phyloP scores from a whole-genome alignment of 2,113 vertebrate species.

The Otus sunia region DNA sequence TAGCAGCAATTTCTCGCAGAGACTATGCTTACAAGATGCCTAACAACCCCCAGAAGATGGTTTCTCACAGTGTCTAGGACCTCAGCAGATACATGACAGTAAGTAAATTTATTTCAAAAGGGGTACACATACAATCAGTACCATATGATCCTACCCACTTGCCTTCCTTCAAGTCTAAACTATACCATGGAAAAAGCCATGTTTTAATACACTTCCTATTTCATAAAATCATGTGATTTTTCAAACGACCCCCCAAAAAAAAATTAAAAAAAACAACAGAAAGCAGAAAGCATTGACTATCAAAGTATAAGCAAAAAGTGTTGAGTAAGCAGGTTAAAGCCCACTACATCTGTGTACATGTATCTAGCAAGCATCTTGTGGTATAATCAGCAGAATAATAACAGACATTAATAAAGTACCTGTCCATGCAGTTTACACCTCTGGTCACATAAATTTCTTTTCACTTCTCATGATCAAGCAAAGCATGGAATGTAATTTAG shows the following conservation, averaged over 20 bases:
- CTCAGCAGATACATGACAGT: background rate
- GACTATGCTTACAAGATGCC: background rate
- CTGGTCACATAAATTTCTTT: slow-evolving; percentile 1
- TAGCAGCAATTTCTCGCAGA: background rate
- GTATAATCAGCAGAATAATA: background rate
- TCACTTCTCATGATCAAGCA: background rate
- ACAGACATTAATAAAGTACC: background rate
- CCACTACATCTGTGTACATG: background rate
- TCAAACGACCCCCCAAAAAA: background rate
- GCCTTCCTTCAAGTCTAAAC: background rate
- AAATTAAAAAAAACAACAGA: background rate
- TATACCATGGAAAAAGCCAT: background rate
- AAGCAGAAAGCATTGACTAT: background rate
- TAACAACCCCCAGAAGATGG: background rate
- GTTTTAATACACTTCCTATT: background rate
- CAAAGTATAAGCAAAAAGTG: background rate
- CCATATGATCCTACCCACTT: background rate
- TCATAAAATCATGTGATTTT: background rate
- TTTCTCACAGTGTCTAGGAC: background rate
- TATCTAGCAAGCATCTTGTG: background rate
- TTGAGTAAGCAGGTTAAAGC: background rate
- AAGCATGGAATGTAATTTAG: background rate
- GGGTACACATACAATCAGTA: background rate
- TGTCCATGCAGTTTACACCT: background rate
- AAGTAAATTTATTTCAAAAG: background rate